Base-by-base conservation (phyloP, 2,113 vertebrate species). In the Neotragus moschatus region DNA sequence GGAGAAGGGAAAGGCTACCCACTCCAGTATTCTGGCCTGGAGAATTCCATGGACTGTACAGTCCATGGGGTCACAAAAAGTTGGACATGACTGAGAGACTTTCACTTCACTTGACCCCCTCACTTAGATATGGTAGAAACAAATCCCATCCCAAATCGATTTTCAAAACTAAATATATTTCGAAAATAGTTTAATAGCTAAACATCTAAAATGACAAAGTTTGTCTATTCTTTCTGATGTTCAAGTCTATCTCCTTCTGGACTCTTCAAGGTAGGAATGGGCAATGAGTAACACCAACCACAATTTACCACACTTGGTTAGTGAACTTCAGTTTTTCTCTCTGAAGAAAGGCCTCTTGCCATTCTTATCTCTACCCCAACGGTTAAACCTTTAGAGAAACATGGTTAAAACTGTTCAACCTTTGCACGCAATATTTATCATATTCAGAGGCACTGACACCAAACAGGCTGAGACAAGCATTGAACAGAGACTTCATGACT, bases 321-420 rank as follows among this genome's bases (percentile, higher is more conserved):
- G n/a, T 25, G 17, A 70, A 80, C 82, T 97, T 94, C 75, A 33
- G 2, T 70, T 96, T 93, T 79, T 88, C 49, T 17, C 43, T 49
- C 81, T 97, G 93, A 97, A 98, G 98, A 98, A 98, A 98, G 53
- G 66, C 26, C 49, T 85, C 23, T 92, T 90, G 61, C 66, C 95
- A 77, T 77, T 81, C 84, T 98, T 98, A 94, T 86, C 98, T 98
- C 84, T 51, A 5, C 3, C 9, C 0, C 26, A 98, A 96, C 30
- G 33, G 97, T 61, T 91, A 36, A 92, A 66, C 11, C 25, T 81
- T 81, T 55, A 91, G 84, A 90, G 82, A 97, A 61, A 90, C 60
- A n/a, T 49, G 43, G 55, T 85, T 39, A 66, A 84, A 96, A 66
- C 51, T 75, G 26, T 43, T 87, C 43, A 80, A n/a, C 7, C 80